Evolutionary conservation across 2,113 vertebrate genomes (phyloP), one percentile per base, ranked within the genome.

Genomic region (Trichechus manatus): DNA sequence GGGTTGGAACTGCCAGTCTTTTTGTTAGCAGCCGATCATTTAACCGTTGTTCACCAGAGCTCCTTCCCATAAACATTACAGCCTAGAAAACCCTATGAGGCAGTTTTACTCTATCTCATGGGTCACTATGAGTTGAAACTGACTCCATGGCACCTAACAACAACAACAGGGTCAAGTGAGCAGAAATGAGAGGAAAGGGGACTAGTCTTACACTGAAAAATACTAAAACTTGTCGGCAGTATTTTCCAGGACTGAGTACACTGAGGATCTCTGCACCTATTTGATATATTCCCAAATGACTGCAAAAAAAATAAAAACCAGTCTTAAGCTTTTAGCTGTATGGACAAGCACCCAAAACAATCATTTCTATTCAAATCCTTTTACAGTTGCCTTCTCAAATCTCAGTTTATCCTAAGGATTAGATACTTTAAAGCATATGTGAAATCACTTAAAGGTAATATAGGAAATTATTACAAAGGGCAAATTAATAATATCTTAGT

Each of bases 401-500:
- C 23, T 83, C 50, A 89, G 72, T 94, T 79, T 89, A 79, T 95
- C 80, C 88, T 68, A 61, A 93, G 29, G 39, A 95, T 64, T 82
- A 79, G 31, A 53, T 56, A 13, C 15, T 63, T 87, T 13, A 61
- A 81, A 86, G 10, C 68, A 68, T 11, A 84, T 20, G 50, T 47
- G 9, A 50, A 77, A 50, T 79, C 59, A 82, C 31, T 74, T 53
- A 63, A 56, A 20, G 56, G 53, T 72, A 77, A 29, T 53, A 15
- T 13, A 27, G 29, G 6, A 87, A 70, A 31, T 87, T 75, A 33
- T 31, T 79, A 3, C 13, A 72, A 93, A 64, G 75, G 42, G 1
- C 10, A 83, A 89, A 91, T 31, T 61, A 64, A 87, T 5, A 77
- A 6, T 87, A 83, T 39, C 84, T 90, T 85, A 36, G 19, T 84